Conservation (phyloP, 2,888 invertebrate species). For the Acronicta leporina region DNA sequence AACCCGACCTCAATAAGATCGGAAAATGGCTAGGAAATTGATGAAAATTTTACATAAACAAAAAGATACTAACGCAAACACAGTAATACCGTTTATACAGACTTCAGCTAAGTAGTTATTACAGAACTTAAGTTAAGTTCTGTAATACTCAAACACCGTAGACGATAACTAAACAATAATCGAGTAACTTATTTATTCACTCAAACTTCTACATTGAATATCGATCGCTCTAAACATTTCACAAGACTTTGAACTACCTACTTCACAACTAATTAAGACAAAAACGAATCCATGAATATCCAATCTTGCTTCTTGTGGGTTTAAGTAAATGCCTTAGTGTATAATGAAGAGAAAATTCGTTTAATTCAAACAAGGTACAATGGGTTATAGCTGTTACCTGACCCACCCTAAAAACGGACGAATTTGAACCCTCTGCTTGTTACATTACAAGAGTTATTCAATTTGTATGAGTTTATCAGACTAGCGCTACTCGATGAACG, state of each 20-base stretch:
- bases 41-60: background rate
- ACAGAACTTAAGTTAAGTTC: background rate
- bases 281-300: slow-evolving; percentile 53
- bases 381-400: too few relatives aligned
- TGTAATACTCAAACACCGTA: background rate
- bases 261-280: slow-evolving; percentile 54
- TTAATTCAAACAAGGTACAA: slow-evolving; percentile 22
- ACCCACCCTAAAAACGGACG: too few relatives aligned
- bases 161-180: slow-evolving; percentile 4
- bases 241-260: slow-evolving; percentile 49
- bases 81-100: background rate
- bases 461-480: too few relatives aligned
- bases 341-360: slow-evolving; percentile 35
- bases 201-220: slow-evolving; percentile 36
- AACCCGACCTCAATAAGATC: too few relatives aligned
- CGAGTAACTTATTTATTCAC: slow-evolving; percentile 11
- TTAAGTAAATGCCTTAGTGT: slow-evolving; percentile 31
- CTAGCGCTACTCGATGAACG: too few relatives aligned
- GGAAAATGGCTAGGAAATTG: too few relatives aligned
- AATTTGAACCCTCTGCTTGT: too few relatives aligned
- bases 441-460: too few relatives aligned
- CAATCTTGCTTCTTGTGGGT: slow-evolving; percentile 48
- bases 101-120: too few relatives aligned
- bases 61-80: background rate
- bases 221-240: slow-evolving; percentile 49